Conservation (phyloP, 2,888 invertebrate species). For the Diaperis boleti region DNA sequence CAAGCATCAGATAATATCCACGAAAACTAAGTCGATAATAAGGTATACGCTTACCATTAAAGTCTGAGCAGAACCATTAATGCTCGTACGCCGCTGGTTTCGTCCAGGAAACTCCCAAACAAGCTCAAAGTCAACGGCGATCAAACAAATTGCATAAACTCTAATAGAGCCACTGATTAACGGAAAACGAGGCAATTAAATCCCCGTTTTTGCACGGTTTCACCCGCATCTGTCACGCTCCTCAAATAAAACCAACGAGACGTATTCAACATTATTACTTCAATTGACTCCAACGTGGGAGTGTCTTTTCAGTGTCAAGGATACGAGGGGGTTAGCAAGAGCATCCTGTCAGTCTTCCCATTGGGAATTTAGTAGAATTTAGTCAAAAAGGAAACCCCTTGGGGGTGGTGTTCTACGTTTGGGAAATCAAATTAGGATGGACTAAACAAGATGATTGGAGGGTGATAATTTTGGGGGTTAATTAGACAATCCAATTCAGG, state of each 20-base stretch:
- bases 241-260: too few species aligned
- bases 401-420: too few species aligned
- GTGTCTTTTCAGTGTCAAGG: slow-evolving; percentile 23
- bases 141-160: too few species aligned
- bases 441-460: too few species aligned
- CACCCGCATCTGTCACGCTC: background rate
- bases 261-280: slow-evolving; percentile 5
- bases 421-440: too few species aligned
- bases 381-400: slow-evolving; percentile 9
- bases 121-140: background rate
- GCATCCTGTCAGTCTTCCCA: background rate
- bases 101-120: background rate
- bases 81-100: too few species aligned
- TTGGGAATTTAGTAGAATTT: background rate
- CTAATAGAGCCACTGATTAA: background rate
- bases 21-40: too few species aligned
- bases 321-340: background rate
- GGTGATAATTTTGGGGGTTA: too few species aligned
- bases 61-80: too few species aligned
- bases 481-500: too few species aligned
- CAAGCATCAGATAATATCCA: too few species aligned
- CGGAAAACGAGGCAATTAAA: background rate
- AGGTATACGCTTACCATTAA: too few species aligned
- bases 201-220: slow-evolving; percentile 2
- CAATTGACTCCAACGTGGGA: slow-evolving; percentile 4